Conservation (phyloP, 2,797 vertebrate genomes). For the Paramormyrops hopkinsi region DNA sequence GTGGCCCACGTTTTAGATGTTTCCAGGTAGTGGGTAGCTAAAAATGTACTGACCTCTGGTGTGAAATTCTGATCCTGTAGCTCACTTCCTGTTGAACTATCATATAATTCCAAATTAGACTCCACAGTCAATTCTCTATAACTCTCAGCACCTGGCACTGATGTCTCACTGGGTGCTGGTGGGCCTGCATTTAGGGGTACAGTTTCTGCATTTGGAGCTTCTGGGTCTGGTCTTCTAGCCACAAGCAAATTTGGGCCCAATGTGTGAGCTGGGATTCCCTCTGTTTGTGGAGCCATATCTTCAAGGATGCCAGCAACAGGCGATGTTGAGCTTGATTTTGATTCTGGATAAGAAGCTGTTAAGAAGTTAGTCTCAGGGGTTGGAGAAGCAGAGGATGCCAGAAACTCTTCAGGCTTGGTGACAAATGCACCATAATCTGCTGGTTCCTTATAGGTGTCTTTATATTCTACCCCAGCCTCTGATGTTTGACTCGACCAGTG, state of each 20-base stretch:
- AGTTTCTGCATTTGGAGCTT: not conserved
- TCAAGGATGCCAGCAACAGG: not conserved
- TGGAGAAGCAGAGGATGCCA: not conserved
- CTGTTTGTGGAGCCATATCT: not conserved
- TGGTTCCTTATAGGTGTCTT: conserved; percentile 14
- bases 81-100: not conserved
- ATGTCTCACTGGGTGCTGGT: not conserved
- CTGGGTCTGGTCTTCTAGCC: not conserved
- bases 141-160: not conserved
- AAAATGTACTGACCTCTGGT: not conserved
- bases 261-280: not conserved
- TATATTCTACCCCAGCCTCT: not conserved
- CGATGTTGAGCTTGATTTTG: not conserved
- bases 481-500: conserved; percentile 15
- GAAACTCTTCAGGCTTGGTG: not conserved
- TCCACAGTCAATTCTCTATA: not conserved
- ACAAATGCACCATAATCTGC: not conserved
- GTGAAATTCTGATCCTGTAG: not conserved
- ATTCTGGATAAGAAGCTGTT: not conserved
- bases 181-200: not conserved
- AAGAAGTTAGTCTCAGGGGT: not conserved
- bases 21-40: not conserved
- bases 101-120: not conserved
- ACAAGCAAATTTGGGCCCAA: not conserved
- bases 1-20: not conserved